Evolutionary conservation across 2,888 invertebrate genomes (phyloP).

Genomic region (Gasteruption jaculator): DNA sequence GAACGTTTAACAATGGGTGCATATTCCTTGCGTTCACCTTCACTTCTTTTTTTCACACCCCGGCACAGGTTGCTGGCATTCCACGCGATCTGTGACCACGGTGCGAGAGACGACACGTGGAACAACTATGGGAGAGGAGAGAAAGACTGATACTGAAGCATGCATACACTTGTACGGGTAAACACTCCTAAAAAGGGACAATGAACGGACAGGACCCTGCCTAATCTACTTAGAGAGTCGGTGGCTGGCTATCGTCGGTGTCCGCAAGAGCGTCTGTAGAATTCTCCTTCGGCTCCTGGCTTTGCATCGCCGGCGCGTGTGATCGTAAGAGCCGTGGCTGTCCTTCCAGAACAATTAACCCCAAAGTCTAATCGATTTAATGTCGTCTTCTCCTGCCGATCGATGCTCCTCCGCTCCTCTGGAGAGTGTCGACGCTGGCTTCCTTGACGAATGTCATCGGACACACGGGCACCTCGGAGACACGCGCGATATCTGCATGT

Average conservation of each 20-base stretch:
- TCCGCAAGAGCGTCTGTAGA: too few species aligned
- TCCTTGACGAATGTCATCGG: background rate
- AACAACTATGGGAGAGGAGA: background rate
- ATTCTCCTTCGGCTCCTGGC: too few species aligned
- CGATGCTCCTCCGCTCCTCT: slow-evolving; percentile 30
- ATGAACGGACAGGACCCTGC: background rate
- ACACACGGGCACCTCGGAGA: slow-evolving; percentile 7
- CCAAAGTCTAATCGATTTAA: slow-evolving; percentile 47
- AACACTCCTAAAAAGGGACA: background rate
- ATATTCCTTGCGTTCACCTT: too few species aligned
- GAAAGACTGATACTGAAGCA: background rate
- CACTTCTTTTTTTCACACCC: too few species aligned
- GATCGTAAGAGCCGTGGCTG: slow-evolving; percentile 28
- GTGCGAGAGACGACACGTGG: background rate
- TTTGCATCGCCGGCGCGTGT: slow-evolving; percentile 15
- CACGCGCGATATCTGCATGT: slow-evolving; percentile 8
- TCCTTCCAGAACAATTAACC: slow-evolving; percentile 47
- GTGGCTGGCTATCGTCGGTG: too few species aligned
- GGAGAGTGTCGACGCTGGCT: slow-evolving; percentile 22
- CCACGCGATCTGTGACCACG: background rate
- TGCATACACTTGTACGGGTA: background rate
- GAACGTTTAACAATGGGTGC: too few species aligned
- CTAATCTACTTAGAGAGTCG: background rate
- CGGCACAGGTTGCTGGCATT: too few species aligned
- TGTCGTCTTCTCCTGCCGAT: slow-evolving; percentile 33